Evolutionary conservation across 1,140 invertebrate genomes (phyloP).

Genomic region (Penaeus japonicus): DNA sequence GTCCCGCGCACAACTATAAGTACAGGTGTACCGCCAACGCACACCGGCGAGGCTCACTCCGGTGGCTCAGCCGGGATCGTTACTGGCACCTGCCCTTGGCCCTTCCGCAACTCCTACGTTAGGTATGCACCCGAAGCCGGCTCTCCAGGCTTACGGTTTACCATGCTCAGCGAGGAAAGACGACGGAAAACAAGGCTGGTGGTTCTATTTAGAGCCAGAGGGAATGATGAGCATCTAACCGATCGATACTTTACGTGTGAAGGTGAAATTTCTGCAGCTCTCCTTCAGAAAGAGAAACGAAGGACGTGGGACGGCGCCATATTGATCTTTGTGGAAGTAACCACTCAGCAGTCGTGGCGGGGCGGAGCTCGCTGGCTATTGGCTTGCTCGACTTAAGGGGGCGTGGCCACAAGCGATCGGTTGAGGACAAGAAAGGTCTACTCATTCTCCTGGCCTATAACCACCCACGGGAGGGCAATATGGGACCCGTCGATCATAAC

Average conservation of each 20-base stretch:
- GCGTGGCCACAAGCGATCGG: constrained; percentile 13
- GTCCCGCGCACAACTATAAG: constrained; percentile 35
- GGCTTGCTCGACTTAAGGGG: constrained; percentile 16
- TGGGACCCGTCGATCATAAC: background rate
- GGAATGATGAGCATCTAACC: constrained; percentile 35
- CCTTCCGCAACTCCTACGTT: background rate
- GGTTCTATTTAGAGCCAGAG: constrained; percentile 9
- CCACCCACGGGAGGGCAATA: constrained; percentile 24
- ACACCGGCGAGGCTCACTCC: constrained; percentile 34
- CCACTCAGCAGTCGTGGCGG: constrained; percentile 39
- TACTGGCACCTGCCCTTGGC: background rate
- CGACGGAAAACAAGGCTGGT: constrained; percentile 2
- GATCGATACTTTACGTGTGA: constrained; percentile 45
- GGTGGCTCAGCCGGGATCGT: constrained; percentile 16
- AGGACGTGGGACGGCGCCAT: constrained; percentile 58
- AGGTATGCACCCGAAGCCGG: background rate
- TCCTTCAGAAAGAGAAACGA: constrained; percentile 41
- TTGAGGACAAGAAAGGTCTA: constrained; percentile 55
- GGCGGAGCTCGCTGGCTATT: constrained; percentile 52
- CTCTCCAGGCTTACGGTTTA: background rate
- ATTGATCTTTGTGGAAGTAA: constrained; percentile 45
- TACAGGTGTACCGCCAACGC: constrained; percentile 54
- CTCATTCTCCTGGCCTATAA: background rate
- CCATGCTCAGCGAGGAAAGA: background rate
- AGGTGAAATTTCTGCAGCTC: constrained; percentile 51